Percentiles rank a stretch among this genome's conserved stretches.
Conservation (phyloP, 2,113 vertebrate genomes). For the Chaetops frenatus region DNA sequence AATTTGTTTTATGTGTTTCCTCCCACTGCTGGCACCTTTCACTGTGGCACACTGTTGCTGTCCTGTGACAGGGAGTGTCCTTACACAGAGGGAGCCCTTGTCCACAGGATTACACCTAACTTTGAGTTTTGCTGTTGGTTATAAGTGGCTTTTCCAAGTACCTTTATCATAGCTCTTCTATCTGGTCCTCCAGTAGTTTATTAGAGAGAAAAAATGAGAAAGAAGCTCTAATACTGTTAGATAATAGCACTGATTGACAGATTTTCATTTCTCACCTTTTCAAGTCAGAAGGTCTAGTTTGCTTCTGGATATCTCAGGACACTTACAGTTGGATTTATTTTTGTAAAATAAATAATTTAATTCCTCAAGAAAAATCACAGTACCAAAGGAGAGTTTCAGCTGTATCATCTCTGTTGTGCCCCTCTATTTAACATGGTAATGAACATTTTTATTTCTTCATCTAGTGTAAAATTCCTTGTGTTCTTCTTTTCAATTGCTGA, state of each 20-base stretch:
- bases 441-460: not conserved
- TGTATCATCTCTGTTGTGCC: not conserved
- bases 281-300: not conserved
- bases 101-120: not conserved
- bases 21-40: not conserved
- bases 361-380: not conserved
- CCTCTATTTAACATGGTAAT: not conserved
- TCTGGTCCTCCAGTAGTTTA: not conserved
- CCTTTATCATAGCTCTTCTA: not conserved
- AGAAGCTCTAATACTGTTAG: not conserved
- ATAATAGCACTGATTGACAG: not conserved
- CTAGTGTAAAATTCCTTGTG: not conserved
- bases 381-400: not conserved
- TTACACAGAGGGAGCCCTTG: constrained; percentile 22
- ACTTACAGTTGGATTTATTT: not conserved
- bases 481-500: not conserved
- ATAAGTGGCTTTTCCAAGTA: not conserved
- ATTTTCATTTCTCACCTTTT: not conserved
- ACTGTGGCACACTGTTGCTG: not conserved
- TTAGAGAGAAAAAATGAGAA: not conserved
- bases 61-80: not conserved
- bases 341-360: not conserved
- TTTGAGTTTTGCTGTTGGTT: not conserved
- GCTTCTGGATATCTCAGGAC: not conserved
- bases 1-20: constrained; percentile 19